A percentile compares a stretch with the other conserved stretches of the same genome.
These are phyloP conservation scores for Bergia sp. DNA, from an alignment of 92 coral and sea anemone genomes.

Conservation along the genomic window DNA sequence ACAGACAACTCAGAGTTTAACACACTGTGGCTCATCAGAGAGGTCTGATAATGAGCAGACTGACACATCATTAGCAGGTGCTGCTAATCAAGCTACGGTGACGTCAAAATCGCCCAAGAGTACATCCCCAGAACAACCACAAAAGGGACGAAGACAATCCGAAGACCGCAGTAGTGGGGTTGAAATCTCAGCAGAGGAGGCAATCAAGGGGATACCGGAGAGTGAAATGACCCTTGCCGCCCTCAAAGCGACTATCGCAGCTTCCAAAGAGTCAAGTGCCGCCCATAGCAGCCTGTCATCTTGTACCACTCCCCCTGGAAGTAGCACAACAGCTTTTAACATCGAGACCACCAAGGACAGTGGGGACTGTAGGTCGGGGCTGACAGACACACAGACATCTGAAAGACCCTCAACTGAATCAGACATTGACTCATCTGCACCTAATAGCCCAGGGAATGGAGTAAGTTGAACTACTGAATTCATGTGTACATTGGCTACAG, in stretches of 20 bases:
- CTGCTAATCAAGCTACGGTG: neutral
- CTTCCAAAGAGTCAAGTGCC: conserved; percentile 30
- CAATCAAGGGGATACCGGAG: conserved; percentile 34
- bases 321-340: neutral
- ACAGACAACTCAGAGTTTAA: conserved; percentile 16
- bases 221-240: conserved; percentile 43
- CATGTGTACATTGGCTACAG: neutral
- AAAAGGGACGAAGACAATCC: neutral
- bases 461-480: conserved; percentile 1
- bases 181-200: conserved; percentile 40
- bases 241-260: conserved; percentile 20
- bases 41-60: neutral
- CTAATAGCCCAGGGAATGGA: conserved; percentile 38
- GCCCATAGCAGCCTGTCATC: neutral
- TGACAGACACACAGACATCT: neutral
- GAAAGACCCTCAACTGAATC: conserved; percentile 19
- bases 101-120: neutral
- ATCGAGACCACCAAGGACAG: neutral
- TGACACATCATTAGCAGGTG: neutral
- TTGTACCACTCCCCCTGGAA: neutral
- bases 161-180: conserved; percentile 41
- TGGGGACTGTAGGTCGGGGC: neutral
- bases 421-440: conserved; percentile 45
- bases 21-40: conserved; percentile 17
- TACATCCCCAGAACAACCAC: neutral